Evolutionary conservation across 2,888 invertebrate species (phyloP).

Genomic region (Maniola hyperantus): DNA sequence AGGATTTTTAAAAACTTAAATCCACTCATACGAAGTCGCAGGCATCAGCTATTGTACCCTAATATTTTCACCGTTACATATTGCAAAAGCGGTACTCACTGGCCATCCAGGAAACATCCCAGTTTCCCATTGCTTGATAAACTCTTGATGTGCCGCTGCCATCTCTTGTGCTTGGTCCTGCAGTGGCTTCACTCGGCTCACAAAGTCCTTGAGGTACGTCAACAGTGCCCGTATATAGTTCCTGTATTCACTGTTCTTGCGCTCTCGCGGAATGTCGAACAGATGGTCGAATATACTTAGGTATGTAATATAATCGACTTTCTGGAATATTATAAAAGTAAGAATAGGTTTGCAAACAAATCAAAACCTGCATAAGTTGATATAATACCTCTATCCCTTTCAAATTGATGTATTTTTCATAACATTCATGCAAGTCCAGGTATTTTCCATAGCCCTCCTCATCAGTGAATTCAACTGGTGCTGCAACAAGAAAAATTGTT

Average conservation of each 20-base stretch:
- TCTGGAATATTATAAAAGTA: conserved; percentile 66
- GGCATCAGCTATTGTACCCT: too few relatives aligned
- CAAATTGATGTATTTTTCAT: conserved; percentile 97
- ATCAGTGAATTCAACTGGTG: conserved; percentile 97
- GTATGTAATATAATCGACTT: conserved; percentile 98
- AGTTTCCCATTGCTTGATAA: conserved; percentile 93
- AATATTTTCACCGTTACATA: too few relatives aligned
- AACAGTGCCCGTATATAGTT: conserved; percentile 92
- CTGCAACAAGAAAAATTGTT: conserved; percentile 56
- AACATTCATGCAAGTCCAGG: conserved; percentile 97
- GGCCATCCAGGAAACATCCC: conserved; percentile 98
- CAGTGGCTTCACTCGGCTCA: conserved; percentile 92
- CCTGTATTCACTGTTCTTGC: conserved; percentile 93
- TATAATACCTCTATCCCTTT: conserved; percentile 93
- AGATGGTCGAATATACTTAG: conserved; percentile 96
- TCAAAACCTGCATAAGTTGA: background rate
- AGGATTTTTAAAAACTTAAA: too few relatives aligned
- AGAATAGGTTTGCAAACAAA: too few relatives aligned
- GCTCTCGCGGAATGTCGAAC: conserved; percentile 96
- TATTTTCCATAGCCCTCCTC: conserved; percentile 99
- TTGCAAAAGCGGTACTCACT: conserved; percentile 64
- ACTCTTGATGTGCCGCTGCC: conserved; percentile 89
- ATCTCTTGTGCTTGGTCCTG: conserved; percentile 91
- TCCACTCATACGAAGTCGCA: too few relatives aligned
- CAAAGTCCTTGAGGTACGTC: conserved; percentile 93